Conservation (phyloP, 1,140 invertebrate species). For the Sinella curviseta region DNA sequence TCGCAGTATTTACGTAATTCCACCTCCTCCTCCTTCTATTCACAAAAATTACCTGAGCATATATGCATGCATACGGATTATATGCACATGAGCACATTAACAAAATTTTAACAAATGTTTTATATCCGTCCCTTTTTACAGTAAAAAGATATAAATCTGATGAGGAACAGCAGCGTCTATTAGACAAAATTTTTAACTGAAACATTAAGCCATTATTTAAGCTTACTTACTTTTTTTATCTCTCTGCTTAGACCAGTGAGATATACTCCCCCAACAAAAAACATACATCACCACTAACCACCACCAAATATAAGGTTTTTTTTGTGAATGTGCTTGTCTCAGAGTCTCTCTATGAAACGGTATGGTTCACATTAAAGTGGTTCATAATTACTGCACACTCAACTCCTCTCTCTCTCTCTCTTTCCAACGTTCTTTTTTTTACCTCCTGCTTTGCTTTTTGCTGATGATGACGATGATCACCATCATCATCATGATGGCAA, state of each 20-base stretch:
- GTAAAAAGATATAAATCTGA: slow-evolving; percentile 5
- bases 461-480: neutral
- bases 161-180: neutral
- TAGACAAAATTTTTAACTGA: slow-evolving; percentile 1
- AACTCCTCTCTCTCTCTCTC: neutral
- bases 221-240: neutral
- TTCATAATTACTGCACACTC: slow-evolving; percentile 11
- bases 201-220: slow-evolving; percentile 2
- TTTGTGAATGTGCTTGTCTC: neutral
- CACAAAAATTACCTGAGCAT: too few relatives aligned
- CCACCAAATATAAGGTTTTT: neutral
- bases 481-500: too few relatives aligned
- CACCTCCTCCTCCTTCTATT: too few relatives aligned
- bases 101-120: neutral
- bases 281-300: neutral
- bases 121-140: neutral
- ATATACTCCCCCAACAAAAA: neutral
- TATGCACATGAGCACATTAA: neutral
- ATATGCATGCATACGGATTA: neutral
- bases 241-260: neutral
- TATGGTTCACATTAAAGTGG: slow-evolving; percentile 26
- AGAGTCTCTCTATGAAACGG: neutral
- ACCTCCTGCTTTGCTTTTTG: neutral
- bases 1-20: neutral
- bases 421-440: too few relatives aligned